Percentiles rank a stretch among this genome's conserved stretches.
These are phyloP conservation scores for Candoia aspera DNA, from an alignment of 2,113 vertebrate species.

Conservation along the genomic window DNA sequence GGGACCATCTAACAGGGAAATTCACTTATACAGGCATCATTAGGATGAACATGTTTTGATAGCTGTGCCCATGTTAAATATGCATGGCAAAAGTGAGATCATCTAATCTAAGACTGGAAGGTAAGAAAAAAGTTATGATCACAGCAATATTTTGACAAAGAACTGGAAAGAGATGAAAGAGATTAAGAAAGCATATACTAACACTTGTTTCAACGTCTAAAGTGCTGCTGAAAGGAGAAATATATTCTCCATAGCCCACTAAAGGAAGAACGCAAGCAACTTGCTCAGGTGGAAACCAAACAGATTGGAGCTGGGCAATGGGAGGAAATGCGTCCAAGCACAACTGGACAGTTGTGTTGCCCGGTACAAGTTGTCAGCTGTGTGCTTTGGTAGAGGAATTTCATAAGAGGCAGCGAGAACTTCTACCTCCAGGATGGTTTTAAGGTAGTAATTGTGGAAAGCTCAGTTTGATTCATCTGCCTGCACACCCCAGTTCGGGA, in stretches of 20 bases:
- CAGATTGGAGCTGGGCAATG: background rate
- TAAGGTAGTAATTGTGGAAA: background rate
- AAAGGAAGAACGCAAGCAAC: background rate
- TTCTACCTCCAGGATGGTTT: background rate
- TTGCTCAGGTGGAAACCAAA: background rate
- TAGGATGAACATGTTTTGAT: background rate
- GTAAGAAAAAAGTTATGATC: no score
- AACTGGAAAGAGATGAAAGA: background rate
- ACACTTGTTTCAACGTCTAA: background rate
- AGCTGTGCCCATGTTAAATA: background rate
- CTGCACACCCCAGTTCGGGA: background rate
- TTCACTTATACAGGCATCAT: background rate
- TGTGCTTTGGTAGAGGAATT: background rate
- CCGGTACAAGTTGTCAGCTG: background rate
- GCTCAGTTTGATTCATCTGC: background rate
- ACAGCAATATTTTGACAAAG: background rate
- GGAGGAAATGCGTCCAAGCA: background rate
- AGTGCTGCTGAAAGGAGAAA: constrained; percentile 9
- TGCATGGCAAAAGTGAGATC: background rate
- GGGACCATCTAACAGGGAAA: background rate
- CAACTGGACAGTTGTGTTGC: background rate
- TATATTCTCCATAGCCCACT: background rate
- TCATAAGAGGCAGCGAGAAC: background rate
- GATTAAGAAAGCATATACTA: background rate
- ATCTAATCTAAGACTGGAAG: background rate